Conservation (phyloP, 1,140 invertebrate species). For the Polyergus mexicanus region DNA sequence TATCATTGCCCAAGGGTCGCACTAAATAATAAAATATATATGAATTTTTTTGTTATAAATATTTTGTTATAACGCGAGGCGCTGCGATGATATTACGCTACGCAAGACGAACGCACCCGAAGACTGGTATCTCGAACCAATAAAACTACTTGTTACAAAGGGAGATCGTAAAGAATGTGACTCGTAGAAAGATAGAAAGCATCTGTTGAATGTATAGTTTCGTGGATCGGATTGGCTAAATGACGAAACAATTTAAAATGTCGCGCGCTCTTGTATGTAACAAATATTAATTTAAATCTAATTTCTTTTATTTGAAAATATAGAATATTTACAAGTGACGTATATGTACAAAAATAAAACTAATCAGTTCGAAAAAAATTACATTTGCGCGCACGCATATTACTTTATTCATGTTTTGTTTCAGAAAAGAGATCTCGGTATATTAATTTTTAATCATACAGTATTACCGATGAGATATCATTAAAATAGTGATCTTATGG, state of each 20-base stretch:
- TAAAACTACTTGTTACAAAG: slow-evolving; percentile 56
- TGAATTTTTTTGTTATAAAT: neutral
- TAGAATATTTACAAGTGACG: no score
- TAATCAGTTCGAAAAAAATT: no score
- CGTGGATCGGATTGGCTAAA: neutral
- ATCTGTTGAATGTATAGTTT: slow-evolving; percentile 44
- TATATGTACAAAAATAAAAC: no score
- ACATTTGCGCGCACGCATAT: no score
- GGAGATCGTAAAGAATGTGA: slow-evolving; percentile 42
- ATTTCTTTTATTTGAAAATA: neutral
- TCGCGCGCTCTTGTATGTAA: neutral
- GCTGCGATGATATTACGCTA: neutral
- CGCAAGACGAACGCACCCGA: slow-evolving; percentile 27
- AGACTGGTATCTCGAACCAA: slow-evolving; percentile 58
- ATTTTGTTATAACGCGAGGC: slow-evolving; percentile 19
- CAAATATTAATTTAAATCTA: neutral
- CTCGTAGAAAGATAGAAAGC: slow-evolving; percentile 33
- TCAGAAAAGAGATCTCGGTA: no score
- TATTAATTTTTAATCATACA: no score
- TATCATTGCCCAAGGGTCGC: neutral
- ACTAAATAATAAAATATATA: neutral
- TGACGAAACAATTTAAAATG: neutral
- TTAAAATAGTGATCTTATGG: no score
- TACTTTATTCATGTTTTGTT: no score
- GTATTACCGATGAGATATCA: no score